Evolutionary conservation across 2,888 invertebrate genomes (phyloP).

Genomic region (Isotomurus palustris): DNA sequence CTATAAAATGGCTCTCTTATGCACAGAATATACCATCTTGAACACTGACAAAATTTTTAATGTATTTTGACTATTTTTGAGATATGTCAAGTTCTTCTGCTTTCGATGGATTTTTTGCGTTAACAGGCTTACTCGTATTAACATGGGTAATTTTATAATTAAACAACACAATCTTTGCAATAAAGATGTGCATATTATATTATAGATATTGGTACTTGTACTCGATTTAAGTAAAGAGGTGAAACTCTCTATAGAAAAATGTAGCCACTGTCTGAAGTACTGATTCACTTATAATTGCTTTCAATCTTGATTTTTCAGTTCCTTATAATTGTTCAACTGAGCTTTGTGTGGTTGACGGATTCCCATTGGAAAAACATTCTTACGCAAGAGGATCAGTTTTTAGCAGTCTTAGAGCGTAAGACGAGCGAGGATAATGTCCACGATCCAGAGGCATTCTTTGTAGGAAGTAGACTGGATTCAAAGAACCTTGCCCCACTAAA

Average conservation of each 20-base stretch:
- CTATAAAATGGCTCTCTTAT: no score
- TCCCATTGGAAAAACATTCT: background rate
- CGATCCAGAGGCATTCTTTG: no score
- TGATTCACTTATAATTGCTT: no score
- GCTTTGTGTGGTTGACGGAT: background rate
- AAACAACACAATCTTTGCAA: background rate
- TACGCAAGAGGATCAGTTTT: no score
- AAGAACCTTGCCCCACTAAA: background rate
- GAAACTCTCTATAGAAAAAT: no score
- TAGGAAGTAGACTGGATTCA: background rate
- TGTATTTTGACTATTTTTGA: no score
- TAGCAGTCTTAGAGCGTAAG: no score
- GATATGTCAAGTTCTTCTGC: background rate
- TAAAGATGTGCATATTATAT: background rate
- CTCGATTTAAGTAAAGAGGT: no score
- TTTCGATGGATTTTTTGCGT: background rate
- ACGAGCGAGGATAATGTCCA: no score
- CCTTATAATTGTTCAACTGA: background rate
- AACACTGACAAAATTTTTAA: no score
- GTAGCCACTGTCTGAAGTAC: no score
- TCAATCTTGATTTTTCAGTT: background rate
- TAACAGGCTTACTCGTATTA: background rate
- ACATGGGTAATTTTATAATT: background rate
- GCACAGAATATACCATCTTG: no score
- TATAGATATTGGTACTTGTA: background rate